These are phyloP conservation scores for Limnephilus lunatus DNA, from an alignment of 2,888 invertebrate genomes.

Conservation along the genomic window DNA sequence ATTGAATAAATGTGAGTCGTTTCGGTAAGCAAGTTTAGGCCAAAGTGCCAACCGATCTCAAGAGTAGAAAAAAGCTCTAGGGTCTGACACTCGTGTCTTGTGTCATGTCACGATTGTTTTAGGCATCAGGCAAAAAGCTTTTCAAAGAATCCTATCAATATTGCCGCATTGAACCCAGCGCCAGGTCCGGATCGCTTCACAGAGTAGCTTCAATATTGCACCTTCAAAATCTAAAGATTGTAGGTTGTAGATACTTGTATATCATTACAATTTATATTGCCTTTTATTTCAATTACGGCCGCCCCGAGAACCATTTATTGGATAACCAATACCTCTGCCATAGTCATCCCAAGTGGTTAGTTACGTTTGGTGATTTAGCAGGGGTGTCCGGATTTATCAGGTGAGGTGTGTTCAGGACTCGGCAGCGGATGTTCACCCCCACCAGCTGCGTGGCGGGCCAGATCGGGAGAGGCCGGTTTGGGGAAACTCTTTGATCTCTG, in stretches of 20 bases:
- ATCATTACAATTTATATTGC: neutral
- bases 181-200: neutral
- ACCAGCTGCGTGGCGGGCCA: too few species aligned
- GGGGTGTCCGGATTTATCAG: too few species aligned
- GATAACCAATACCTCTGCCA: too few species aligned
- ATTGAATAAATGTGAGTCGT: neutral
- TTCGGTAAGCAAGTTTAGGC: neutral
- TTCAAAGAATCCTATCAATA: neutral
- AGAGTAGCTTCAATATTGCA: neutral
- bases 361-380: too few species aligned
- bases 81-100: neutral
- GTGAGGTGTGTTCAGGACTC: too few species aligned
- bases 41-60: neutral
- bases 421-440: too few species aligned
- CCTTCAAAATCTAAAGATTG: neutral
- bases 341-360: too few species aligned
- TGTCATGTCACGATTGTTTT: neutral
- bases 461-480: too few species aligned
- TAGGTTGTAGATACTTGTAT: too few species aligned
- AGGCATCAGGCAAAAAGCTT: neutral
- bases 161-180: neutral
- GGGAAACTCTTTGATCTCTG: too few species aligned
- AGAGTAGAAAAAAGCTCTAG: neutral
- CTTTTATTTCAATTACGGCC: neutral
- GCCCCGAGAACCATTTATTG: too few species aligned